Evolutionary conservation across 2,888 invertebrate species (phyloP).

Genomic region (Tenodera sinensis): DNA sequence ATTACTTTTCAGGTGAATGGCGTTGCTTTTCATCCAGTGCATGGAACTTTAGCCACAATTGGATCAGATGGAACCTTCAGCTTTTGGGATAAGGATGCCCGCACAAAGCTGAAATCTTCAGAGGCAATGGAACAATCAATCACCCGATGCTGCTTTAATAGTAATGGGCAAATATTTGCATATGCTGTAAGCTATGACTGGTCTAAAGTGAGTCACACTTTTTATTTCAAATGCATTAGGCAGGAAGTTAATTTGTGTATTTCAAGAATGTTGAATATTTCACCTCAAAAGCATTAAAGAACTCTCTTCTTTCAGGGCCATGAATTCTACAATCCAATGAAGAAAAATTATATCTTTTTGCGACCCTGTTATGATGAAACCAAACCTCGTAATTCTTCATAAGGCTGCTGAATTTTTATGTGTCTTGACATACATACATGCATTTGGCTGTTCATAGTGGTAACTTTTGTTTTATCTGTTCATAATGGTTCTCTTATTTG

Average conservation of each 20-base stretch:
- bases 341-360: slow-evolving; percentile 93
- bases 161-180: slow-evolving; percentile 95
- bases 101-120: slow-evolving; percentile 95
- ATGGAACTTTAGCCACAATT: slow-evolving; percentile 95
- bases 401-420: background rate
- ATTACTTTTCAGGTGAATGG: slow-evolving; percentile 69
- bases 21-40: slow-evolving; percentile 93
- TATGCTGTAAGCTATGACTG: slow-evolving; percentile 98
- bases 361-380: slow-evolving; percentile 94
- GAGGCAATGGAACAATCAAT: slow-evolving; percentile 93
- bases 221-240: too few relatives aligned
- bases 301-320: slow-evolving; percentile 65
- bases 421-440: background rate
- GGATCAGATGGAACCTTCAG: slow-evolving; percentile 97
- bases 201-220: slow-evolving; percentile 73
- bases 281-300: slow-evolving; percentile 33
- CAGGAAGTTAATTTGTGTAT: too few relatives aligned
- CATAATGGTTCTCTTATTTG: too few relatives aligned
- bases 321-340: slow-evolving; percentile 87
- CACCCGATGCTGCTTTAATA: slow-evolving; percentile 89
- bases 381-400: slow-evolving; percentile 61
- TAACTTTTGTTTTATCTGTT: too few relatives aligned
- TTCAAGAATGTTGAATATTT: background rate
- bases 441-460: too few relatives aligned
- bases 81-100: slow-evolving; percentile 99